phyloP scores from a whole-genome alignment of 2,113 vertebrate species.

The Addax nasomaculatus region DNA sequence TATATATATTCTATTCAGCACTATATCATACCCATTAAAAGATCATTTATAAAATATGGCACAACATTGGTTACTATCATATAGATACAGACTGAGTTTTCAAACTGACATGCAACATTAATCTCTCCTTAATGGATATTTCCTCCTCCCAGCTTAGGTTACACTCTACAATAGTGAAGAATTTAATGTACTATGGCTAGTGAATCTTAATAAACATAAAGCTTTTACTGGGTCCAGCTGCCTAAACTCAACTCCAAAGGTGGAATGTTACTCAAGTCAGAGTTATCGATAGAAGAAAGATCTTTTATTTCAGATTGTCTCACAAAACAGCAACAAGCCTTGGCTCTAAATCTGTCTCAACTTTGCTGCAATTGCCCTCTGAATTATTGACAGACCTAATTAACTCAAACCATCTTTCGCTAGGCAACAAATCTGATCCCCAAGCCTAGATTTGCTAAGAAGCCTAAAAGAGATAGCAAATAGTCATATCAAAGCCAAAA shows the following conservation, averaged over 20 bases:
- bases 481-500: conserved; percentile 42
- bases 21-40: conserved; percentile 4
- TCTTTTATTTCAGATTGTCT: conserved; percentile 48
- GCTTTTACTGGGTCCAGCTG: not conserved
- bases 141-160: not conserved
- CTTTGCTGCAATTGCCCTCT: not conserved
- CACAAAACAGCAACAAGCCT: not conserved
- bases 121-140: not conserved
- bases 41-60: conserved; percentile 15
- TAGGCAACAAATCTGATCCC: conserved; percentile 38
- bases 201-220: conserved; percentile 2
- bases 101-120: not conserved
- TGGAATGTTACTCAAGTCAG: not conserved
- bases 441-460: conserved; percentile 45
- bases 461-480: conserved; percentile 56
- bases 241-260: conserved; percentile 31
- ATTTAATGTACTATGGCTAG: not conserved
- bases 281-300: conserved; percentile 11
- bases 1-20: not conserved
- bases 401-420: conserved; percentile 26
- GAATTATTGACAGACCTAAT: conserved; percentile 53
- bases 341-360: conserved; percentile 33
- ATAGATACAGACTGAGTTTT: not conserved
- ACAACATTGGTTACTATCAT: not conserved
- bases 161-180: not conserved